Evolutionary conservation across 2,797 vertebrate species (phyloP).

Genomic region (Galaxias olidus): DNA sequence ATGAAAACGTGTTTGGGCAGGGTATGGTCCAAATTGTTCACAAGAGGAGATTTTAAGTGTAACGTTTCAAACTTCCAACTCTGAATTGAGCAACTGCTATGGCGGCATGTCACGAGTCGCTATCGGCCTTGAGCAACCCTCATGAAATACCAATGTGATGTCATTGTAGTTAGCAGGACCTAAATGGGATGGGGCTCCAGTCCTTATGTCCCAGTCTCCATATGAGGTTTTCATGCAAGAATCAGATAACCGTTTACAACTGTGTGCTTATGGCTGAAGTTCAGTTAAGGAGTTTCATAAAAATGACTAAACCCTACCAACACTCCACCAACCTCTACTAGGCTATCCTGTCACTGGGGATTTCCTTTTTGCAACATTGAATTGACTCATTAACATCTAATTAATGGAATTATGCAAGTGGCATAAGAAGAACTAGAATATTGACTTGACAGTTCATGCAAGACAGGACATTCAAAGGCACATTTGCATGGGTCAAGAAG

Average conservation of each 20-base stretch:
- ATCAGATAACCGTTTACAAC: not conserved
- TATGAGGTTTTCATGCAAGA: slow-evolving; percentile 20
- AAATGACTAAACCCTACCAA: not conserved
- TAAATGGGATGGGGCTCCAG: slow-evolving; percentile 7
- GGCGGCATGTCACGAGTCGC: slow-evolving; percentile 13
- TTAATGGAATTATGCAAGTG: slow-evolving; percentile 52
- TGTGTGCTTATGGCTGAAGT: not conserved
- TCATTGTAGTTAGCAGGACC: slow-evolving; percentile 3
- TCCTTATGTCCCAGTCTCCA: slow-evolving; percentile 7
- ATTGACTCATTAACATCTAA: slow-evolving; percentile 60
- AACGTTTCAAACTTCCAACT: slow-evolving; percentile 12
- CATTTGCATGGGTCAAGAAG: too few relatives aligned
- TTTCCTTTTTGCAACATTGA: slow-evolving; percentile 36
- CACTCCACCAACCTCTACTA: too few relatives aligned
- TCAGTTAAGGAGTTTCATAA: slow-evolving; percentile 1
- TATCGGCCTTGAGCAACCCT: slow-evolving; percentile 18
- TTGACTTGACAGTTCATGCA: slow-evolving; percentile 49
- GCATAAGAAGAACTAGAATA: slow-evolving; percentile 26
- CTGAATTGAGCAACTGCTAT: slow-evolving; percentile 19
- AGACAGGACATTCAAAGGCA: not conserved
- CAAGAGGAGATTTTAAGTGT: not conserved
- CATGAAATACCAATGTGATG: slow-evolving; percentile 27
- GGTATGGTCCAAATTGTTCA: not conserved
- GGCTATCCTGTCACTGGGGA: slow-evolving; percentile 6
- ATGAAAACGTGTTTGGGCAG: not conserved